phyloP scores from a whole-genome alignment of 35 echinoderm and acorn worm species.

The Lytechinus pictus region DNA sequence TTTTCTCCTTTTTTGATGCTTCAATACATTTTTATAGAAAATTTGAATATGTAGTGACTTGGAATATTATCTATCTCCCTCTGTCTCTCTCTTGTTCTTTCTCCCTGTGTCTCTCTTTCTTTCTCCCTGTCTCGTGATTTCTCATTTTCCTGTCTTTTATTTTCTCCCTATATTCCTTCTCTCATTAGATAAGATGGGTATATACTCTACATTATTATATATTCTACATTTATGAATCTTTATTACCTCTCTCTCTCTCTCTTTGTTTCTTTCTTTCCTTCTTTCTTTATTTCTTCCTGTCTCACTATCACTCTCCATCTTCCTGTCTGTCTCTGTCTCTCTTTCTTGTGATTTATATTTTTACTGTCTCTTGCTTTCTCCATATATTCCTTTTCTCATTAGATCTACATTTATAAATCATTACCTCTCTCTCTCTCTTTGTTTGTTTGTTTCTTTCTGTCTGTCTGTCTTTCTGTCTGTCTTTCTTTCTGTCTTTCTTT shows the following conservation, averaged over 20 bases:
- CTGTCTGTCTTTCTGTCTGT: not conserved
- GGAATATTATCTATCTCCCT: not conserved
- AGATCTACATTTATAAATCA: too few relatives aligned
- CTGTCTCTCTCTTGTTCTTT: not conserved
- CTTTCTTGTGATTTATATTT: not conserved
- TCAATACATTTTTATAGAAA: too few relatives aligned
- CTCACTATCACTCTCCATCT: not conserved
- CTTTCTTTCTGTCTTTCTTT: not conserved
- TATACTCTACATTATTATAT: too few relatives aligned
- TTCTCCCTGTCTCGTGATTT: too few relatives aligned
- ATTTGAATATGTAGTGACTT: too few relatives aligned
- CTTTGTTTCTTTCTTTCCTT: not conserved
- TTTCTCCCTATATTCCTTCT: too few relatives aligned
- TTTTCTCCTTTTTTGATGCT: too few relatives aligned
- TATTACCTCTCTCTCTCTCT: too few relatives aligned
- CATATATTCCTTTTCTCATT: not conserved
- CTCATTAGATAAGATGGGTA: too few relatives aligned
- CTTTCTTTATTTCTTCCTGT: not conserved
- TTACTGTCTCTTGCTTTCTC: not conserved
- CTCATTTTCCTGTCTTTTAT: too few relatives aligned
- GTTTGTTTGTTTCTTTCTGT: not conserved
- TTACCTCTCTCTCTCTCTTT: not conserved
- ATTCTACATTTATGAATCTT: too few relatives aligned
- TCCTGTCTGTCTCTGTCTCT: not conserved
- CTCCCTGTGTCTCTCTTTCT: not conserved